These are phyloP conservation scores for Rhaphigaster nebulosa DNA, from an alignment of 2,888 invertebrate genomes.

Conservation along the genomic window DNA sequence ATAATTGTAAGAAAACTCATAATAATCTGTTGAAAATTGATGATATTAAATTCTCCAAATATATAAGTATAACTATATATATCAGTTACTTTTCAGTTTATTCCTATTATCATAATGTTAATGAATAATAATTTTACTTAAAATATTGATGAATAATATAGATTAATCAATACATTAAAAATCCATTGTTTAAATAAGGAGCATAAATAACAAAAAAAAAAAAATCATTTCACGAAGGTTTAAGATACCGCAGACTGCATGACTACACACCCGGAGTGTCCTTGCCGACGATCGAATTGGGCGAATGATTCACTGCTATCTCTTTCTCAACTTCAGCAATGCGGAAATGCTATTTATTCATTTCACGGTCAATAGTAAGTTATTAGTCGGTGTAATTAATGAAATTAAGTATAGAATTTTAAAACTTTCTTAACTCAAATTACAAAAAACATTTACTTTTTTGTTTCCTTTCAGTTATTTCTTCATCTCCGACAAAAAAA, in stretches of 20 bases:
- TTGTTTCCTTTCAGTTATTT: not conserved
- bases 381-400: not conserved
- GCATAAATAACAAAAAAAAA: not conserved
- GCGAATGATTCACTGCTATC: conserved; percentile 1
- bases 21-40: too few relatives aligned
- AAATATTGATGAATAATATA: not conserved
- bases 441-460: not conserved
- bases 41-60: too few relatives aligned
- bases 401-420: not conserved
- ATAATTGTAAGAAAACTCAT: too few relatives aligned
- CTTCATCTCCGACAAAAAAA: not conserved
- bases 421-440: not conserved
- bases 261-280: not conserved
- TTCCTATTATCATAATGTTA: too few relatives aligned
- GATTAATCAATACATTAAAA: not conserved
- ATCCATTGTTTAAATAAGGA: not conserved
- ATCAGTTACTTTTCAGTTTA: too few relatives aligned
- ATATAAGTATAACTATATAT: too few relatives aligned
- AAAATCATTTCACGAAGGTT: not conserved
- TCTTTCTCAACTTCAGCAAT: conserved; percentile 1
- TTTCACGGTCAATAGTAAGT: not conserved
- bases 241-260: not conserved
- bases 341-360: not conserved
- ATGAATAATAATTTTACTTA: not conserved
- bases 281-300: conserved; percentile 14